Percentiles rank a stretch among this genome's conserved stretches.
These are phyloP conservation scores for Grallaria varia DNA, from an alignment of 2,113 vertebrate genomes.

Conservation along the genomic window DNA sequence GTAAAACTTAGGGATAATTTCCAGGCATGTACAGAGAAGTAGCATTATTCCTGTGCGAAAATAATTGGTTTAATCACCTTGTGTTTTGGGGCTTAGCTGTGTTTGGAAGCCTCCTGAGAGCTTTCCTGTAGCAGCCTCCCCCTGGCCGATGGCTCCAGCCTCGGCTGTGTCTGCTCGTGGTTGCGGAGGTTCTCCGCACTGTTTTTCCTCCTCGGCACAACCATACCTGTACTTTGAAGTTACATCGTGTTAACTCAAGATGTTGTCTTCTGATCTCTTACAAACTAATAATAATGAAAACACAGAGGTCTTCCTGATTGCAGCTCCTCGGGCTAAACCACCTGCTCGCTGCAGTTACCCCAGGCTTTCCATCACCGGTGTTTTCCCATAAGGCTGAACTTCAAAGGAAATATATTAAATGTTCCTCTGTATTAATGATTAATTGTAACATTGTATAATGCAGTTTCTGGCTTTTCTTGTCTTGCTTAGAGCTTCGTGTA, in stretches of 20 bases:
- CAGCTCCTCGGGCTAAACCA: conserved; percentile 23
- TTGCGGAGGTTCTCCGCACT: fast-evolving
- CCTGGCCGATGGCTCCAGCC: not conserved
- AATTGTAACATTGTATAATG: not conserved
- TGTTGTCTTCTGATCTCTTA: not conserved
- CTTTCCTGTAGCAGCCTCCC: not conserved
- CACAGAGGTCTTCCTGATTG: not conserved
- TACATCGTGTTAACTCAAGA: not conserved
- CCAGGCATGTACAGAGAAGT: not conserved
- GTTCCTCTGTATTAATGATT: not conserved
- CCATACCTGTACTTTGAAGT: not conserved
- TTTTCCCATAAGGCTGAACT: not conserved
- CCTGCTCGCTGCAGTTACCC: not conserved
- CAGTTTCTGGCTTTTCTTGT: conserved; percentile 11
- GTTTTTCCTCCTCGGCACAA: not conserved
- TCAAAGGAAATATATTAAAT: conserved; percentile 42
- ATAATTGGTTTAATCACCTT: not conserved
- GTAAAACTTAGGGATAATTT: not conserved
- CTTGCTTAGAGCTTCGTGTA: not conserved
- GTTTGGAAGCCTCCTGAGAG: not conserved
- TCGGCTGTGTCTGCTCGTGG: not conserved
- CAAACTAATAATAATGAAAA: conserved; percentile 11
- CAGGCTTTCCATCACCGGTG: not conserved
- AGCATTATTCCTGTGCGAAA: not conserved
- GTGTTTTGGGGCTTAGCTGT: not conserved